phyloP scores from a whole-genome alignment of 2,888 invertebrate species.

The Laspeyria flexula region DNA sequence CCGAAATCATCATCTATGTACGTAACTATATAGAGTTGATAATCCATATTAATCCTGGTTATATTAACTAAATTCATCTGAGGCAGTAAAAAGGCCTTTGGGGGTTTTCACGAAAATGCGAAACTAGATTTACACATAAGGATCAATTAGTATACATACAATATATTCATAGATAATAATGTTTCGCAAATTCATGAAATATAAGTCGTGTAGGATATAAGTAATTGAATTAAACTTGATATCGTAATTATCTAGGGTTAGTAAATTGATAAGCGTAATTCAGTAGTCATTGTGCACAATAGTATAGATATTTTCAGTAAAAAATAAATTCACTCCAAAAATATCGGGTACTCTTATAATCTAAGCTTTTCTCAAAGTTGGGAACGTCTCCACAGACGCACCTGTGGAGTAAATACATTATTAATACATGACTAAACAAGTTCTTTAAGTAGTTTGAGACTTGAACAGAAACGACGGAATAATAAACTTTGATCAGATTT shows the following conservation, averaged over 20 bases:
- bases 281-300: conserved; percentile 65
- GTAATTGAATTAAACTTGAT: conserved; percentile 26
- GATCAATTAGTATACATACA: background rate
- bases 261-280: conserved; percentile 80
- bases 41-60: background rate
- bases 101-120: conserved; percentile 13
- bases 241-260: conserved; percentile 53
- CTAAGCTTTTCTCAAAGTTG: conserved; percentile 58
- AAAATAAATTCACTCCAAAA: conserved; percentile 79
- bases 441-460: too few relatives aligned
- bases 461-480: too few relatives aligned
- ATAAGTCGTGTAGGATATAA: conserved; percentile 14
- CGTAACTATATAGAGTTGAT: background rate
- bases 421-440: too few relatives aligned
- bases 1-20: too few relatives aligned
- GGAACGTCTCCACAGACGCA: conserved; percentile 72
- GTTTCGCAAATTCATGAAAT: conserved; percentile 12
- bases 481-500: too few relatives aligned
- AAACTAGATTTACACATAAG: conserved; percentile 2
- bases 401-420: conserved; percentile 57
- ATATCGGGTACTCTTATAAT: conserved; percentile 67
- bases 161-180: background rate
- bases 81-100: conserved; percentile 36
- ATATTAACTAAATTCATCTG: conserved; percentile 21
- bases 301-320: conserved; percentile 64